Evolutionary conservation across 2,888 invertebrate genomes (phyloP).

Genomic region (Tenthredo livida): DNA sequence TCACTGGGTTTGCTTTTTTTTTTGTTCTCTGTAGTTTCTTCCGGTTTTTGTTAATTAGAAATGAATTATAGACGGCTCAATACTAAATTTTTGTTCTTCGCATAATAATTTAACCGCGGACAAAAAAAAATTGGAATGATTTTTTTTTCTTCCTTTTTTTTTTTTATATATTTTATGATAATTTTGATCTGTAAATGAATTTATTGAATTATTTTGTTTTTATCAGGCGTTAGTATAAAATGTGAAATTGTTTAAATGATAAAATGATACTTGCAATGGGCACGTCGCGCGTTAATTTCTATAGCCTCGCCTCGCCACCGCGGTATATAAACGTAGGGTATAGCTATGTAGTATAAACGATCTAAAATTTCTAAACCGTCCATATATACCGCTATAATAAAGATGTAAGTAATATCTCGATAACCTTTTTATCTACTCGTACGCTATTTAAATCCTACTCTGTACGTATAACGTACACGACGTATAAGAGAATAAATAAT

Average conservation of each 20-base stretch:
- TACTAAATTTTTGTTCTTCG: background rate
- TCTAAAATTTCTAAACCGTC: conserved; percentile 72
- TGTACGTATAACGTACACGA: conserved; percentile 70
- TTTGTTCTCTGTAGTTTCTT: background rate
- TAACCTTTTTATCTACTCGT: conserved; percentile 65
- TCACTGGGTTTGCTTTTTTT: conserved; percentile 51
- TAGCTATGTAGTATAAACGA: conserved; percentile 73
- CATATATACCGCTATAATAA: conserved; percentile 70
- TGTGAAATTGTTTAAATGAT: background rate
- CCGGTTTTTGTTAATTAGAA: background rate
- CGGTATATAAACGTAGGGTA: conserved; percentile 64
- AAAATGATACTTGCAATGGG: conserved; percentile 51
- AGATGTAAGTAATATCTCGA: conserved; percentile 67
- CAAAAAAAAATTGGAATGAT: background rate
- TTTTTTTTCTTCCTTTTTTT: background rate
- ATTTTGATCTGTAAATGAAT: background rate
- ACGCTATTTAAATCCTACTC: conserved; percentile 56
- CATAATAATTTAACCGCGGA: background rate
- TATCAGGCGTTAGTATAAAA: background rate
- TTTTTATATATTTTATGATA: background rate
- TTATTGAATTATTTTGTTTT: background rate
- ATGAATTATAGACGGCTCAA: background rate
- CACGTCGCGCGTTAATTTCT: conserved; percentile 29
- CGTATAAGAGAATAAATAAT: conserved; percentile 75
- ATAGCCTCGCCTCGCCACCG: conserved; percentile 67